Conservation (phyloP, 2,113 vertebrate species). For the Craseonycteris thonglongyai region DNA sequence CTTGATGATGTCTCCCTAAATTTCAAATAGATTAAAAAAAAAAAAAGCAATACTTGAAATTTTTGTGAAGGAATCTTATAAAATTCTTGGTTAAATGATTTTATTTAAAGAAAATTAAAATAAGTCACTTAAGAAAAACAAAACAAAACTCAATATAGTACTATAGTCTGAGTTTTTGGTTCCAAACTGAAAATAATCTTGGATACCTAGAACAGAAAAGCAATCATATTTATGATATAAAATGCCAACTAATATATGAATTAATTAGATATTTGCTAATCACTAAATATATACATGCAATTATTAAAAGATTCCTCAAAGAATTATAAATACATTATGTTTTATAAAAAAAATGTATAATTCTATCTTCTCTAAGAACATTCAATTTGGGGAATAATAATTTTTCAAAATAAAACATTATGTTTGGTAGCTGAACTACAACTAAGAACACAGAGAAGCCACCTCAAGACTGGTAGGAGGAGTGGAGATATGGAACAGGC, state of each 20-base stretch:
- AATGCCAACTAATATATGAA: not conserved
- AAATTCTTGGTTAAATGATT: not conserved
- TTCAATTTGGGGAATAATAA: not conserved
- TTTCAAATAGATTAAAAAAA: not conserved
- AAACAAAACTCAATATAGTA: not conserved
- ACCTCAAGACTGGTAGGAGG: too few relatives aligned
- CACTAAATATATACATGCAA: not conserved
- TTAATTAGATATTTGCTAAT: not conserved
- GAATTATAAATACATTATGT: not conserved
- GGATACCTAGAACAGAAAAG: not conserved
- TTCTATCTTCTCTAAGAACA: not conserved
- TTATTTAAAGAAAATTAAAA: not conserved
- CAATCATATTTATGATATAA: not conserved
- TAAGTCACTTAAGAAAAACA: not conserved
- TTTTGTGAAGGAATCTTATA: not conserved
- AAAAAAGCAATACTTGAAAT: not conserved
- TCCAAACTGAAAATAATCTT: not conserved
- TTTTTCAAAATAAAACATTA: conserved; percentile 14
- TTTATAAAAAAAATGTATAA: not conserved
- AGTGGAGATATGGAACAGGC: too few relatives aligned
- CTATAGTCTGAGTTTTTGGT: not conserved
- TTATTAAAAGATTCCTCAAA: not conserved
- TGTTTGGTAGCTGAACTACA: too few relatives aligned
- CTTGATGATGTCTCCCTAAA: too few relatives aligned
- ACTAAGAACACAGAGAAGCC: too few relatives aligned